Evolutionary conservation across 2,797 vertebrate genomes (phyloP).

Genomic region (Graptemys geographica): DNA sequence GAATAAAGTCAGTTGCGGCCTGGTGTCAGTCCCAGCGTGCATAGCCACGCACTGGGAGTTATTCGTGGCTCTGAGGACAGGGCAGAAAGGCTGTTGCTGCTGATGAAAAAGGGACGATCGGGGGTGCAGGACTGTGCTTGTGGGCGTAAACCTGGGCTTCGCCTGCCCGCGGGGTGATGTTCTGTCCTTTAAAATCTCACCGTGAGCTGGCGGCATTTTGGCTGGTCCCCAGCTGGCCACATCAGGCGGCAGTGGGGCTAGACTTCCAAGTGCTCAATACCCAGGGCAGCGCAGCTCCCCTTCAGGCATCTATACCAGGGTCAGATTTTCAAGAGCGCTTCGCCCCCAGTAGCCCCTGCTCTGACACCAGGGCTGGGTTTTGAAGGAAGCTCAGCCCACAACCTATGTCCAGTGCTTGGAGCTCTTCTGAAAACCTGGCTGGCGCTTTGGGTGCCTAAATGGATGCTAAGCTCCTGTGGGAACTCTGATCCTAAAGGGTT

Average conservation of each 20-base stretch:
- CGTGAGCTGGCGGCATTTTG: not conserved
- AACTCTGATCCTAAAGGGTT: not conserved
- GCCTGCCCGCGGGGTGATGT: rapidly evolving
- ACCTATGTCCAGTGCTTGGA: not conserved
- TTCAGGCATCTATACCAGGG: rapidly evolving
- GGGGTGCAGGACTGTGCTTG: not conserved
- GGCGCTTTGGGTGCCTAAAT: not conserved
- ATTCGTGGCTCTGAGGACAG: not conserved
- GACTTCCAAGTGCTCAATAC: not conserved
- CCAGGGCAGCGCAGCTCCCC: not conserved
- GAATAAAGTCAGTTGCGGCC: not conserved
- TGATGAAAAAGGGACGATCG: not conserved
- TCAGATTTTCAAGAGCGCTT: not conserved
- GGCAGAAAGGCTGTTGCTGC: not conserved
- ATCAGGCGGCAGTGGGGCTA: not conserved
- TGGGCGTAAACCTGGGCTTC: not conserved
- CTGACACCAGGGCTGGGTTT: not conserved
- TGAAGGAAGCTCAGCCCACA: not conserved
- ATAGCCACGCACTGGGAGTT: not conserved
- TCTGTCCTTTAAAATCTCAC: not conserved
- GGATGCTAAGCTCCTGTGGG: not conserved
- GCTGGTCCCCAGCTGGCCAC: not conserved
- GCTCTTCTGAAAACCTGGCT: not conserved
- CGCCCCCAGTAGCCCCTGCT: not conserved
- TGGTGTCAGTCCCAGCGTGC: not conserved